These are phyloP conservation scores for Tragelaphus strepsiceros DNA, from an alignment of 2,113 vertebrate genomes.

Conservation along the genomic window DNA sequence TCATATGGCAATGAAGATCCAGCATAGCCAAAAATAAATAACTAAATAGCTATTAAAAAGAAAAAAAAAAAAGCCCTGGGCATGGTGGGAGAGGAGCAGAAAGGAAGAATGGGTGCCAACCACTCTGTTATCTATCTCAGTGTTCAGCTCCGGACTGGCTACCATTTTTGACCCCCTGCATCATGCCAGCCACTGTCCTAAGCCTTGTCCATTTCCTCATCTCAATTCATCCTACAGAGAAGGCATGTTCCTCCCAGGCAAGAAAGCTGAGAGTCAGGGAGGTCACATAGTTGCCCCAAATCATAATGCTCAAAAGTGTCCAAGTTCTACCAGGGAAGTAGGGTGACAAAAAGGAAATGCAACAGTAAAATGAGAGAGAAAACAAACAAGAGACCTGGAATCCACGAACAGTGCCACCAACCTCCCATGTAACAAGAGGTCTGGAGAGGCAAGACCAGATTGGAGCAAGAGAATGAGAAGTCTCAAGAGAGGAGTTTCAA, in stretches of 20 bases:
- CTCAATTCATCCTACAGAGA: background rate
- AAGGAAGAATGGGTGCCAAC: background rate
- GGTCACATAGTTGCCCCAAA: background rate
- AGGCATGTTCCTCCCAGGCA: background rate
- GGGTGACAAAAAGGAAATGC: background rate
- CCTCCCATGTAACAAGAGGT: background rate
- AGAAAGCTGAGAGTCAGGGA: background rate
- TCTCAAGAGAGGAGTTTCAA: too few relatives aligned
- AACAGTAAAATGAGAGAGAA: background rate
- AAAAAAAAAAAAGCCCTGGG: too few relatives aligned
- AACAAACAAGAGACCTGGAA: background rate
- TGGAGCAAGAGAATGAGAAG: too few relatives aligned
- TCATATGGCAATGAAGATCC: too few relatives aligned
- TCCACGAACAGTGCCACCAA: background rate
- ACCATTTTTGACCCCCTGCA: background rate
- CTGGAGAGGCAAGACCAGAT: background rate
- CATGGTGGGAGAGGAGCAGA: too few relatives aligned
- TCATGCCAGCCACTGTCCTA: background rate
- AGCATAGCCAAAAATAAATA: too few relatives aligned
- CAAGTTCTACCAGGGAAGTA: background rate
- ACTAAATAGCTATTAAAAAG: too few relatives aligned
- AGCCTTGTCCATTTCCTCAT: too few relatives aligned
- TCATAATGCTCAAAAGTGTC: background rate
- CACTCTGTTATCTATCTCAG: fast-evolving
- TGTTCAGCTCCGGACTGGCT: background rate